Conservation (phyloP, 2,113 vertebrate species). For the Tachysurus fulvidraco region DNA sequence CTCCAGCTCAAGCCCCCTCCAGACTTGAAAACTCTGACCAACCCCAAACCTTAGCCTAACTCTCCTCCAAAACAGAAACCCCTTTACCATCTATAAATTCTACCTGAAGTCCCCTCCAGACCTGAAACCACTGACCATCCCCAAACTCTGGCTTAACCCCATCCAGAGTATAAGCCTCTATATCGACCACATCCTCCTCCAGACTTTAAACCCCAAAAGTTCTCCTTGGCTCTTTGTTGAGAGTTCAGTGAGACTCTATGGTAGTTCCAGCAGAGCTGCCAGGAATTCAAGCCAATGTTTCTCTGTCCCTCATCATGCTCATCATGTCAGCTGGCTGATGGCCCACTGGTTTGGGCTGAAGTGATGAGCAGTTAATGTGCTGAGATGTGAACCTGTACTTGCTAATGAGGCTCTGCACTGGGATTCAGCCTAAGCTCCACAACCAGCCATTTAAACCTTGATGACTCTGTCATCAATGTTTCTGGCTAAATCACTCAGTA, state of each 20-base stretch:
- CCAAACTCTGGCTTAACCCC: too few species aligned
- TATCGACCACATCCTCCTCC: background rate
- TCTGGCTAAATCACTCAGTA: background rate
- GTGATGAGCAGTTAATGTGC: slow-evolving; percentile 24
- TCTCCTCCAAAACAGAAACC: background rate
- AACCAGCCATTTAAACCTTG: slow-evolving; percentile 10
- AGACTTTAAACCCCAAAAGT: background rate
- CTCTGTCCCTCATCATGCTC: slow-evolving; percentile 62
- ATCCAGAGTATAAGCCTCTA: background rate
- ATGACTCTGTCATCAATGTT: slow-evolving; percentile 15
- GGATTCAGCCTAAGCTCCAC: slow-evolving; percentile 3
- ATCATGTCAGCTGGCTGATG: slow-evolving; percentile 63
- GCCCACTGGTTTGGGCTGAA: slow-evolving; percentile 59
- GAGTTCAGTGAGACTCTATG: background rate
- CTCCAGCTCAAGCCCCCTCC: background rate
- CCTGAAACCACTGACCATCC: background rate
- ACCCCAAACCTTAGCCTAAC: background rate
- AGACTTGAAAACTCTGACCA: background rate
- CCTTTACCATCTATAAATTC: background rate
- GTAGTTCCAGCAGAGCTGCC: slow-evolving; percentile 37
- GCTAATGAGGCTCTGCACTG: slow-evolving; percentile 26
- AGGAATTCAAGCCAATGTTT: slow-evolving; percentile 64
- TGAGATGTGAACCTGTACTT: slow-evolving; percentile 27
- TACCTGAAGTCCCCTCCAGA: background rate
- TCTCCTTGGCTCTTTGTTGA: background rate